Evolutionary conservation across 2,113 vertebrate species (phyloP), one percentile per base, ranked within the genome.

Genomic region (Cyanocitta stelleri): DNA sequence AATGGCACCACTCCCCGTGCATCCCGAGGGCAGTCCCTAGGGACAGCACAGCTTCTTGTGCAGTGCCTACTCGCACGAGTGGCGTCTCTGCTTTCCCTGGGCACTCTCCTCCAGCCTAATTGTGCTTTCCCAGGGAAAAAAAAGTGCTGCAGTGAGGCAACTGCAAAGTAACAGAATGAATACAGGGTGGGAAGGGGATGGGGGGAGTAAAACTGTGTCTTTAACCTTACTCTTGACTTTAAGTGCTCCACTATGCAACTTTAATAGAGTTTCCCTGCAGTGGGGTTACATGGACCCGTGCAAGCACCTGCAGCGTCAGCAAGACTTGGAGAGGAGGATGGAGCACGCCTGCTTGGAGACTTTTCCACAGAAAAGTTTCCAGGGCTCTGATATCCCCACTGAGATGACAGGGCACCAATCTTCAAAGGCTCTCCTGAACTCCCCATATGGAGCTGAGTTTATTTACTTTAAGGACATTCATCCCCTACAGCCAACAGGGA

Each of bases 181-280:
- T 33, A n/a, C 9, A 32, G 26, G 54, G 12, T 64, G 14, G 51
- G 23, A 91, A 92, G 72, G 22, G 51, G 54, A 83, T 8, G 8
- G 30, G 10, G 33, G 16, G 9, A 81, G 24, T 58, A 91, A 87
- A 89, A 89, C 49, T 69, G 26, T 68, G 33, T 69, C 71, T 89
- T 95, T 87, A 94, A 95, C 89, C 77, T 94, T 95, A 76, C 72
- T 89, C 83, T 87, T 95, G 84, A 87, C 84, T 95, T 86, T 93
- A 43, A 95, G 90, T 81, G 83, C 86, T 89, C 52, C 39, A 55
- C 55, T 55, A 74, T 86, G 76, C 68, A 93, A 93, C 64, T 95
- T 93, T 78, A 89, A 85, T 92, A 81, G 79, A 56, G 26, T 44
- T 78, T 63, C 30, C 81, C 86, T 89, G 80, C 39, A 62, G 72